These are phyloP conservation scores for Mya arenaria DNA, from an alignment of 1,140 invertebrate genomes.

Conservation along the genomic window DNA sequence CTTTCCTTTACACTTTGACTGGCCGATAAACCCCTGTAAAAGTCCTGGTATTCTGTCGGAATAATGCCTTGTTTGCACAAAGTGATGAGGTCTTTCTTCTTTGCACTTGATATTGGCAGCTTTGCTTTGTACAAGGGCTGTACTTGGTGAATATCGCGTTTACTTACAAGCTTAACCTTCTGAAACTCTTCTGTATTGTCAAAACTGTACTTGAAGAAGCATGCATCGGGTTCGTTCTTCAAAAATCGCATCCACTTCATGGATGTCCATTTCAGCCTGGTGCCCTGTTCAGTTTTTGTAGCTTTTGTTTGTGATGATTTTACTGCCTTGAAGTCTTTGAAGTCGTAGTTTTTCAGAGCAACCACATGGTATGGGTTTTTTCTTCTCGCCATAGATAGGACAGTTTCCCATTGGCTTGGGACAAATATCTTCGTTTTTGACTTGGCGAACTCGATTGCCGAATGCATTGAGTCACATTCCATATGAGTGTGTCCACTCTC, in stretches of 20 bases:
- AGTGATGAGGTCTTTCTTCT: slow-evolving; percentile 27
- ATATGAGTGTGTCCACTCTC: slow-evolving; percentile 32
- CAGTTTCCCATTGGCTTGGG: slow-evolving; percentile 26
- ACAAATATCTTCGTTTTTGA: slow-evolving; percentile 6
- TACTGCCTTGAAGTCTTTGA: slow-evolving; percentile 45
- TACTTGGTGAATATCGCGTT: too few species aligned
- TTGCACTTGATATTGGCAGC: slow-evolving; percentile 61
- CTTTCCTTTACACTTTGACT: neutral
- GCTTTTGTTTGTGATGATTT: neutral
- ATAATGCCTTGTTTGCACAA: slow-evolving; percentile 13
- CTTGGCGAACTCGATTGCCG: slow-evolving; percentile 2
- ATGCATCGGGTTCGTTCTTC: slow-evolving; percentile 2
- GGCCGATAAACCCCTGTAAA: slow-evolving; percentile 22
- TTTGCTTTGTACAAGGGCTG: slow-evolving; percentile 79
- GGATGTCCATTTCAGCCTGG: slow-evolving; percentile 40
- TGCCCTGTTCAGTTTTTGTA: neutral
- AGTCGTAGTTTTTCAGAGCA: neutral
- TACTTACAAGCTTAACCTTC: too few species aligned
- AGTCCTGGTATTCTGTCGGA: slow-evolving; percentile 22
- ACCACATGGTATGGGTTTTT: slow-evolving; percentile 22
- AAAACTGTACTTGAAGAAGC: slow-evolving; percentile 48
- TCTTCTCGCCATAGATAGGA: slow-evolving; percentile 16
- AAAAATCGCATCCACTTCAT: slow-evolving; percentile 33
- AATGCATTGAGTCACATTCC: slow-evolving; percentile 24
- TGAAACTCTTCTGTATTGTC: too few species aligned